phyloP scores from a whole-genome alignment of 1,140 invertebrate species.

The Tetramorium simillimum region DNA sequence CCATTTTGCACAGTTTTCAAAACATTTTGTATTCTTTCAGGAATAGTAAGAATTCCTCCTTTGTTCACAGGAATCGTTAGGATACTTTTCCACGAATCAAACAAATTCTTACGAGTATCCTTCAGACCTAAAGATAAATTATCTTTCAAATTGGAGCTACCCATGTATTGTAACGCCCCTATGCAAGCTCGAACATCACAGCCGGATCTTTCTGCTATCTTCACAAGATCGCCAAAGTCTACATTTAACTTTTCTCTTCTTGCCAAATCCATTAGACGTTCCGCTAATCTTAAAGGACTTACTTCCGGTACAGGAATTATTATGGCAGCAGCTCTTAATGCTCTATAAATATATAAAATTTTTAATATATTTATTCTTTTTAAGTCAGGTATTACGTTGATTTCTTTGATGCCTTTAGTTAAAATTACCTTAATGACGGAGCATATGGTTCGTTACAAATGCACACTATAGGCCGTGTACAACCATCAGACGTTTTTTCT shows the following conservation, averaged over 20 bases:
- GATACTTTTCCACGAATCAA: slow-evolving; percentile 94
- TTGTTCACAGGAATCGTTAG: slow-evolving; percentile 88
- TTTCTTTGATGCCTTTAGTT: slow-evolving; percentile 23
- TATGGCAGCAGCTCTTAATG: slow-evolving; percentile 78
- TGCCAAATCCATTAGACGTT: slow-evolving; percentile 90
- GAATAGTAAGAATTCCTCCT: slow-evolving; percentile 74
- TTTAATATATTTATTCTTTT: slow-evolving; percentile 13
- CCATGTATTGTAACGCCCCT: slow-evolving; percentile 93
- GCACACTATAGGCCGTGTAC: slow-evolving; percentile 95
- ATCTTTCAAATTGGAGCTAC: slow-evolving; percentile 71
- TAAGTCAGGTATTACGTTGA: not conserved
- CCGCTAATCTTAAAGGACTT: slow-evolving; percentile 86
- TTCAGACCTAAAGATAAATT: slow-evolving; percentile 91
- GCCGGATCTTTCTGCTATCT: slow-evolving; percentile 92
- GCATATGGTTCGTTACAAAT: slow-evolving; percentile 98
- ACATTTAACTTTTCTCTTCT: slow-evolving; percentile 89
- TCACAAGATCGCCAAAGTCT: slow-evolving; percentile 89
- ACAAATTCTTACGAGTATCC: slow-evolving; percentile 94
- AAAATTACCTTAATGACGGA: slow-evolving; percentile 90
- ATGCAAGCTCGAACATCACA: slow-evolving; percentile 96
- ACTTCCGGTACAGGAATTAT: slow-evolving; percentile 81
- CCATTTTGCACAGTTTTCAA: slow-evolving; percentile 89
- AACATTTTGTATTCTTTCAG: slow-evolving; percentile 87
- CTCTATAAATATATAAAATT: slow-evolving; percentile 66
- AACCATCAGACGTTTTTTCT: slow-evolving; percentile 84